A percentile compares a stretch with the other conserved stretches of the same genome.
Evolutionary conservation across 2,888 invertebrate species (phyloP).

Genomic region (Platerodrilus igneus): DNA sequence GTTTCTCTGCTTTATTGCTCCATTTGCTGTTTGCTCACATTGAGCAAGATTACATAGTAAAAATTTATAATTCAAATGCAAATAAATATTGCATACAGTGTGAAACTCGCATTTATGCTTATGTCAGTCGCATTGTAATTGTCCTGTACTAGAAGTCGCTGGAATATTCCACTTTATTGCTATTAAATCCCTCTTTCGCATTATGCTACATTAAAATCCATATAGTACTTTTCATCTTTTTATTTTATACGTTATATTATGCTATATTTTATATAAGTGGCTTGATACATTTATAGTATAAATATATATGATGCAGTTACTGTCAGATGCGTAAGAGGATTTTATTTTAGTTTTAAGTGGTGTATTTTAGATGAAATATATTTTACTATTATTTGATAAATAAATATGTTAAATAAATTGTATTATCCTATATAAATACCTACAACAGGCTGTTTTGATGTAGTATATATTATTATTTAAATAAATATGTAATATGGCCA

Average conservation of each 20-base stretch:
- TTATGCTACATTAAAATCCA: conserved; percentile 9
- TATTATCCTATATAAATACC: conserved; percentile 32
- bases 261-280: conserved; percentile 18
- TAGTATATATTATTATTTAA: conserved; percentile 40
- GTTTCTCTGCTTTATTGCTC: conserved; percentile 35
- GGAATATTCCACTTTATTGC: conserved; percentile 26
- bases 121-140: conserved; percentile 32
- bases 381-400: conserved; percentile 29
- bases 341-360: conserved; percentile 25
- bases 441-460: conserved; percentile 40
- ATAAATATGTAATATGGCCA: conserved; percentile 42
- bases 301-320: conserved; percentile 18
- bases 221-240: conserved; percentile 14
- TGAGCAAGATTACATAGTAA: conserved; percentile 35
- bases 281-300: conserved; percentile 14
- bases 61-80: conserved; percentile 31
- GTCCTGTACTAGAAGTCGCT: conserved; percentile 29
- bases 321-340: conserved; percentile 18
- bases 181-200: conserved; percentile 14
- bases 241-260: conserved; percentile 16
- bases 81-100: conserved; percentile 28
- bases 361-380: conserved; percentile 29
- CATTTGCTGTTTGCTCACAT: conserved; percentile 39
- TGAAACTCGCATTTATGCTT: conserved; percentile 34
- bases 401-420: conserved; percentile 31